phyloP scores from a whole-genome alignment of 2,888 invertebrate genomes.

The Osmoderma eremita region DNA sequence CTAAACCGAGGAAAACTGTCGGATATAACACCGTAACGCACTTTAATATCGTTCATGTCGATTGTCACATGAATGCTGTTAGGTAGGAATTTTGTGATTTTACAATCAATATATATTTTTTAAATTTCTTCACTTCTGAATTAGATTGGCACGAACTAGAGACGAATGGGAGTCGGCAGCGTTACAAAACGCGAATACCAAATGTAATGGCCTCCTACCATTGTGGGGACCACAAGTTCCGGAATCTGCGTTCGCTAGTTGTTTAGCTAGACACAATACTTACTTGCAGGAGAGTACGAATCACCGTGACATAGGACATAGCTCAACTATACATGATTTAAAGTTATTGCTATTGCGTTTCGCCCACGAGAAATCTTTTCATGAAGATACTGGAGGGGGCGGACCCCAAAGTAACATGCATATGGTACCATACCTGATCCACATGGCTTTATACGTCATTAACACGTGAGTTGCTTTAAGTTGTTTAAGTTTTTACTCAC shows the following conservation, averaged over 20 bases:
- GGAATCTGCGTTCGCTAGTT: conserved; percentile 92
- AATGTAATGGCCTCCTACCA: conserved; percentile 95
- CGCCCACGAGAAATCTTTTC: conserved; percentile 94
- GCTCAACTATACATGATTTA: conserved; percentile 89
- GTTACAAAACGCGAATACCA: conserved; percentile 96
- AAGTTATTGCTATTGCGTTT: conserved; percentile 89
- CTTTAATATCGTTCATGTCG: conserved; percentile 98
- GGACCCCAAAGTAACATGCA: conserved; percentile 98
- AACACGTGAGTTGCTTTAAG: conserved; percentile 75
- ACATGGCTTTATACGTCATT: conserved; percentile 93
- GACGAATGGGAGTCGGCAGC: conserved; percentile 99
- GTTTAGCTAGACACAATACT: conserved; percentile 90
- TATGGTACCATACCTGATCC: conserved; percentile 91
- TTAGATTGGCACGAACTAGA: conserved; percentile 66
- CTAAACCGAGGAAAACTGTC: conserved; percentile 86
- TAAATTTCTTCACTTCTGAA: conserved; percentile 15
- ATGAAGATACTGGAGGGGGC: conserved; percentile 97
- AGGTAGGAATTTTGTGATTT: conserved; percentile 64
- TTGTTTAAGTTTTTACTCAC: background rate
- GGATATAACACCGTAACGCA: conserved; percentile 96
- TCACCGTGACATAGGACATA: conserved; percentile 81
- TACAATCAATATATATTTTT: no score
- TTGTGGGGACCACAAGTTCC: conserved; percentile 96
- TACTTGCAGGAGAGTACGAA: conserved; percentile 80
- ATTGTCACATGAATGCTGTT: conserved; percentile 98